Base-by-base conservation (phyloP, 2,888 invertebrate species). In the Margaritifera margaritifera region DNA sequence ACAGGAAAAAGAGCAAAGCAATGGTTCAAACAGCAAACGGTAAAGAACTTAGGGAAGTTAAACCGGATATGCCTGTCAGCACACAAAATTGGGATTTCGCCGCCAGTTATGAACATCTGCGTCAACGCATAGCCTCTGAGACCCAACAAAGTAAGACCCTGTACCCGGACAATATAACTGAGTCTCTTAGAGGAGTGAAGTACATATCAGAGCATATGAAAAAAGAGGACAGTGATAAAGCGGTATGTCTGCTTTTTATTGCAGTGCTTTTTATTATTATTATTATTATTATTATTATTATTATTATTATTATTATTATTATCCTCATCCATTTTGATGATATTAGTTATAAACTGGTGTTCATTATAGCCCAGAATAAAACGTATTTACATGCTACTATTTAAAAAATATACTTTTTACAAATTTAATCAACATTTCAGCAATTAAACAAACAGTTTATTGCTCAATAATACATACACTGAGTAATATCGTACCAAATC, bases 201-300 rank as follows among this genome's bases (percentile, higher is more conserved):
- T 86, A 82, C 69, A 86, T 87, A 31, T 86, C 85, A 20, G 84
- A 86, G 64, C 85, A 85, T 73, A 68, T 87, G 64, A 78, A 81
- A 42, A 76, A 82, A 52, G 83, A 83, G 6, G 86, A 86, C 64
- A 79, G 79, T 52, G 83, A 84, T 22, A 74, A 81, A 58, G 78
- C 77, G 62, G 86, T 86, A 75, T 80, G 80, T 76, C 8, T 55
- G 5, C 11, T 42, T 42, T 42, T 3, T 42, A 11, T 11, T 42
- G 11, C 11, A 42, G 2, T 42, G 42, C 42, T 11, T 11, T 1
- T 42, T 42, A 42, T 42, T 42, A 6, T 6, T 31, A 31, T 5
- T 31, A 31, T 31, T 31, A 31, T 31, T 31, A 31, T 31, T 31
- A 31, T 31, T 31, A 31, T 31, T 31, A 31, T 31, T 6, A 31